Evolutionary conservation across 2,888 invertebrate genomes (phyloP).

Genomic region (Melinaea marsaeus): DNA sequence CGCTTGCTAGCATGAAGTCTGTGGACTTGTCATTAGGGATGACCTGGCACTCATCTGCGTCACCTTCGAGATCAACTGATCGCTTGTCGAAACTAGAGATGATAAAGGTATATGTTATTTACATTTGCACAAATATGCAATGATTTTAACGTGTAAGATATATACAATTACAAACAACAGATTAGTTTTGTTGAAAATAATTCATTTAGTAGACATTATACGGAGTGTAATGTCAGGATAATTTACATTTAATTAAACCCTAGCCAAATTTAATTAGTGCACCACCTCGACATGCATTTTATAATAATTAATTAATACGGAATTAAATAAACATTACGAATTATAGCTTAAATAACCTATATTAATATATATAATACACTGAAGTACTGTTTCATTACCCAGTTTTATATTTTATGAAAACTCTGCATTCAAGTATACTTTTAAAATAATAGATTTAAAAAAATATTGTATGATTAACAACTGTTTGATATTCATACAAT

Average conservation of each 20-base stretch:
- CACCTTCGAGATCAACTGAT: constrained; percentile 78
- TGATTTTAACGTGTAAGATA: too few relatives aligned
- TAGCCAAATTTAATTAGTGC: constrained; percentile 15
- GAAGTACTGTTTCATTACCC: too few relatives aligned
- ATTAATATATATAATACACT: too few relatives aligned
- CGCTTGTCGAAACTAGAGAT: constrained; percentile 66
- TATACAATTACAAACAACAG: too few relatives aligned
- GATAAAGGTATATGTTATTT: background rate
- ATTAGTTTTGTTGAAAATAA: constrained; percentile 5
- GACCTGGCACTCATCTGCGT: constrained; percentile 85
- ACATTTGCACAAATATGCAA: background rate
- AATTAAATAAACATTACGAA: background rate
- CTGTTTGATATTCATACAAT: too few relatives aligned
- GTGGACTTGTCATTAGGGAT: constrained; percentile 94
- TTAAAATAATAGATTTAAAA: too few relatives aligned
- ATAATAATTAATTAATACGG: constrained; percentile 5
- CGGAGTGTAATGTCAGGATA: constrained; percentile 2
- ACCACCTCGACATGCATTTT: constrained; percentile 6
- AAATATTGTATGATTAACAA: too few relatives aligned
- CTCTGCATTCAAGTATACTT: too few relatives aligned
- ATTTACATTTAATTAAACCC: constrained; percentile 11
- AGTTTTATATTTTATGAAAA: too few relatives aligned
- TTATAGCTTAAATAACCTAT: background rate
- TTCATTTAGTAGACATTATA: constrained; percentile 11
- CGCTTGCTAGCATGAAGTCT: constrained; percentile 93